Evolutionary conservation across 1,140 invertebrate species (phyloP).

Genomic region (Phthorimaea operculella): DNA sequence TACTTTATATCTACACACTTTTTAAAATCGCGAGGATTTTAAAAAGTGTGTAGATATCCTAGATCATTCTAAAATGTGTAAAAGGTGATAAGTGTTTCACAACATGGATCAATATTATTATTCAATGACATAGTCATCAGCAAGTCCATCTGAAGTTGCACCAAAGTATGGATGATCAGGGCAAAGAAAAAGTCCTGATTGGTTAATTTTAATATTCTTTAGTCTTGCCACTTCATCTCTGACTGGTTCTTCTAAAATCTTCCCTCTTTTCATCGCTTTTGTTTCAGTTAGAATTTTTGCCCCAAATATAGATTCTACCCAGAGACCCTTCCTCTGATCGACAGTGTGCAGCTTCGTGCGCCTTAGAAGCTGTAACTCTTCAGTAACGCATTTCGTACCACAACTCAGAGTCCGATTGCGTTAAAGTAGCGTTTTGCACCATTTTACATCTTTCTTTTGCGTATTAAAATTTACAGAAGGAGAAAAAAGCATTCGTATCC

Average conservation of each 20-base stretch:
- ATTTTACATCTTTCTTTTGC: no score
- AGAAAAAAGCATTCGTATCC: conserved; percentile 13
- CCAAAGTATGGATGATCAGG: conserved; percentile 21
- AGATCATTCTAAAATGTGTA: no score
- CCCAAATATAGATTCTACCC: conserved; percentile 23
- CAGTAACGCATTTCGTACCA: conserved; percentile 34
- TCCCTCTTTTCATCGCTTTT: conserved; percentile 24
- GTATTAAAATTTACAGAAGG: conserved; percentile 6
- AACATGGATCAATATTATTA: no score
- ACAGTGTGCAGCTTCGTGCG: conserved; percentile 25
- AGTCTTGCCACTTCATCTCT: conserved; percentile 14
- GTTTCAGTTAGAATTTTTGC: conserved; percentile 27
- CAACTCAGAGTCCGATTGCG: conserved; percentile 18
- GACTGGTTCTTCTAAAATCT: conserved; percentile 22
- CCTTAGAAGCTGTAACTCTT: conserved; percentile 33
- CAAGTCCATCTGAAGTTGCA: conserved; percentile 23
- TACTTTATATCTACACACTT: no score
- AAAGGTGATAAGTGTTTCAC: no score
- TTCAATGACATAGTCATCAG: conserved; percentile 18
- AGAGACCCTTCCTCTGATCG: conserved; percentile 22
- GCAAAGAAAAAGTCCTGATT: conserved; percentile 19
- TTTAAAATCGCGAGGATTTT: no score
- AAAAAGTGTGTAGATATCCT: no score
- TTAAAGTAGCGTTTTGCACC: conserved; percentile 21
- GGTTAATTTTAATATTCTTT: conserved; percentile 29